A percentile compares a stretch with the other conserved stretches of the same genome.
These are phyloP conservation scores for Hystrix cristata DNA, from an alignment of 2,113 vertebrate species.

Conservation along the genomic window DNA sequence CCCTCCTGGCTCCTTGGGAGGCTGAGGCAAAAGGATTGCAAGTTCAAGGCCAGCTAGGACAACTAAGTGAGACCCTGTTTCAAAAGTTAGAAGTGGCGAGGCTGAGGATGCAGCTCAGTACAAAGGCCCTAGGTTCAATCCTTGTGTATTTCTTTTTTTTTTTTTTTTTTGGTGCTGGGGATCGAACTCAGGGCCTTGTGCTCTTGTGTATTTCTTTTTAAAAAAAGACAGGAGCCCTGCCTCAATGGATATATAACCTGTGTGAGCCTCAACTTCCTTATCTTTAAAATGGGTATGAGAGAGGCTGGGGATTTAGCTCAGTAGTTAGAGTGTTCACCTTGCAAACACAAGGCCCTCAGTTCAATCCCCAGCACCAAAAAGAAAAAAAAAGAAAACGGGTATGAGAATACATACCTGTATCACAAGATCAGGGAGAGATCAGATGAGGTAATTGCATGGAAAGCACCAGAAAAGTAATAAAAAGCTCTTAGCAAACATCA, in stretches of 20 bases:
- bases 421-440: background rate
- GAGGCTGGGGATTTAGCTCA: too few species aligned
- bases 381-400: background rate
- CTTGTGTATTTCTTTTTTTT: background rate
- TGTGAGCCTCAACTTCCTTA: background rate
- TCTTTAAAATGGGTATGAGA: conserved; percentile 52
- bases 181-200: too few species aligned
- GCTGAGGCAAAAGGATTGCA: background rate
- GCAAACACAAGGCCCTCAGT: too few species aligned
- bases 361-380: too few species aligned
- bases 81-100: background rate
- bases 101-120: background rate
- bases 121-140: background rate
- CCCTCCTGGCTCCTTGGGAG: background rate
- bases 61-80: background rate
- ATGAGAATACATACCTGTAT: background rate
- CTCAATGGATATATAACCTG: background rate
- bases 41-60: background rate
- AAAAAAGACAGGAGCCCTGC: background rate
- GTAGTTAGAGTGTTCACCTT: too few species aligned
- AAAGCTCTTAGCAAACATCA: background rate
- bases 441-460: background rate
- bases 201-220: too few species aligned
- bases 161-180: too few species aligned
- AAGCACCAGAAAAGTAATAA: conserved; percentile 43